Evolutionary conservation across 2,113 vertebrate genomes (phyloP).

Genomic region (Macquaria ambigua): DNA sequence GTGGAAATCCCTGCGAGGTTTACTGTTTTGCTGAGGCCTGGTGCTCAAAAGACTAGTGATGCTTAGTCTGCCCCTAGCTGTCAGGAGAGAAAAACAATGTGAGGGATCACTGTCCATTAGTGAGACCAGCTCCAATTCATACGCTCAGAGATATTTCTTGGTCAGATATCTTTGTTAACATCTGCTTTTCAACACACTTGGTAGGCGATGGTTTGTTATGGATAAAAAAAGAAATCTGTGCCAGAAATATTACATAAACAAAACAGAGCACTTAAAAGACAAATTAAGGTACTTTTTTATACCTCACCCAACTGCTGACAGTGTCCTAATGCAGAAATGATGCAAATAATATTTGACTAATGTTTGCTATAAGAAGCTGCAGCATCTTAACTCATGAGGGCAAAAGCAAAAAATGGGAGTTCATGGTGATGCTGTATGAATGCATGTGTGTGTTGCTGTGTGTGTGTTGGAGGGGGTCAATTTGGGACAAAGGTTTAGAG

Average conservation of each 20-base stretch:
- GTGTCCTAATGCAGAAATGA: constrained; percentile 33
- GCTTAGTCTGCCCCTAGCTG: constrained; percentile 66
- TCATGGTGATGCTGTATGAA: neutral
- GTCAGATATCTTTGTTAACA: constrained; percentile 20
- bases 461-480: constrained; percentile 40
- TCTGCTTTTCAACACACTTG: constrained; percentile 27
- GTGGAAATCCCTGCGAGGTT: constrained; percentile 73
- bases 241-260: constrained; percentile 27
- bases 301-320: neutral
- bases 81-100: constrained; percentile 69
- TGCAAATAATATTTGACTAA: constrained; percentile 60
- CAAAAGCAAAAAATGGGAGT: constrained; percentile 5
- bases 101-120: constrained; percentile 75
- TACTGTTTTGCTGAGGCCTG: constrained; percentile 67
- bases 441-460: neutral
- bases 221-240: neutral
- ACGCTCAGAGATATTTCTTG: constrained; percentile 29
- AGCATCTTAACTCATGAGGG: constrained; percentile 12
- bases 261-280: constrained; percentile 33
- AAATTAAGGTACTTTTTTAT: constrained; percentile 30
- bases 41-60: constrained; percentile 59
- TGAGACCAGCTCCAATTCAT: constrained; percentile 55
- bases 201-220: constrained; percentile 12
- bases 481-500: constrained; percentile 65
- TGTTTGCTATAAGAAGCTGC: constrained; percentile 33